phyloP scores from a whole-genome alignment of 2,113 vertebrate species.

The Ahaetulla prasina region DNA sequence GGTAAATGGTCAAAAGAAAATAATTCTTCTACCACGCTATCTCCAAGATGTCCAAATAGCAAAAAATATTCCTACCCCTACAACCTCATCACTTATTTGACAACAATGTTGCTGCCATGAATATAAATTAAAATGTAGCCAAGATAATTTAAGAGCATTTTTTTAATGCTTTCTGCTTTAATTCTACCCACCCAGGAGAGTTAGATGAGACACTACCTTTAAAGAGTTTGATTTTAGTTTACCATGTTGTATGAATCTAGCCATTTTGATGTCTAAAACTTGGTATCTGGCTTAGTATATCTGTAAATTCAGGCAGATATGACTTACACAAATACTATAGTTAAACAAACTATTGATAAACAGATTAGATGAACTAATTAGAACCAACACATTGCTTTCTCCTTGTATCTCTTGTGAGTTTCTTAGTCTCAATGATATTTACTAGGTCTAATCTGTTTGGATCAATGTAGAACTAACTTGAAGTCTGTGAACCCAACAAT shows the following conservation, averaged over 20 bases:
- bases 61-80: slow-evolving; percentile 40
- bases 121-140: slow-evolving; percentile 46
- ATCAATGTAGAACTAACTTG: background rate
- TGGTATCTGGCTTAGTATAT: background rate
- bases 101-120: slow-evolving; percentile 37
- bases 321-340: background rate
- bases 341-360: background rate
- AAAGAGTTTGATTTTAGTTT: background rate
- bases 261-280: background rate
- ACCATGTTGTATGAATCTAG: background rate
- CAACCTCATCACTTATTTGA: slow-evolving; percentile 39
- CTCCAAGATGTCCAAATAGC: slow-evolving; percentile 50
- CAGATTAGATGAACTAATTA: background rate
- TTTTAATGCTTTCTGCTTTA: background rate
- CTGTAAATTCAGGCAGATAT: background rate
- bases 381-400: background rate
- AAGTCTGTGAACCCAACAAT: background rate
- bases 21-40: slow-evolving; percentile 28
- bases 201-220: background rate
- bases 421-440: background rate
- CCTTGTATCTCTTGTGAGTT: background rate
- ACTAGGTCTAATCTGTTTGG: background rate
- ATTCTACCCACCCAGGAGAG: background rate
- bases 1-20: slow-evolving; percentile 49
- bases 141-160: slow-evolving; percentile 35